phyloP scores from a whole-genome alignment of 2,888 invertebrate genomes.

The Dryomyza anilis region DNA sequence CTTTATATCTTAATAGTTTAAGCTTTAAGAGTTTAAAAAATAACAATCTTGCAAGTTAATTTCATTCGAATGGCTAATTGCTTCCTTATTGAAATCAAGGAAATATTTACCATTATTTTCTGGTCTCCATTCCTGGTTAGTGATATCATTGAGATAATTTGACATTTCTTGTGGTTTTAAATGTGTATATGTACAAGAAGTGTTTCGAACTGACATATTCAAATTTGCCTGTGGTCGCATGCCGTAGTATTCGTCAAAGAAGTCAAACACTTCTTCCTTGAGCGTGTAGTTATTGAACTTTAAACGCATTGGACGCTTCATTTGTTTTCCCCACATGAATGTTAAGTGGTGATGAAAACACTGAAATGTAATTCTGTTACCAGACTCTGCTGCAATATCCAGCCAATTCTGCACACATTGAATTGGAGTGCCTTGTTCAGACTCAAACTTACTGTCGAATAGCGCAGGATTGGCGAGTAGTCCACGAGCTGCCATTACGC shows the following conservation, averaged over 20 bases:
- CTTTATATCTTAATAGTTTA: no score
- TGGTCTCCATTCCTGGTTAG: no score
- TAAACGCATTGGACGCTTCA: slow-evolving; percentile 74
- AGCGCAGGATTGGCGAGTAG: slow-evolving; percentile 89
- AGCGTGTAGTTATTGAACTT: slow-evolving; percentile 79
- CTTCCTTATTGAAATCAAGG: no score
- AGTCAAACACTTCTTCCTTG: slow-evolving; percentile 73
- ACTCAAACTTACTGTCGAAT: slow-evolving; percentile 64
- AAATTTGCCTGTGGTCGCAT: no score
- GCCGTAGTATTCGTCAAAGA: slow-evolving; percentile 69
- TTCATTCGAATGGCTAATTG: no score
- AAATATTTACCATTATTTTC: no score
- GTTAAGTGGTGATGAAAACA: slow-evolving; percentile 95
- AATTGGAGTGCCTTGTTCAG: slow-evolving; percentile 67
- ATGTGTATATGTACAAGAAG: no score
- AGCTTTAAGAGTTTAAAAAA: no score
- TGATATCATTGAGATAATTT: no score
- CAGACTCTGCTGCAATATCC: slow-evolving; percentile 68
- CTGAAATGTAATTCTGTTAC: slow-evolving; percentile 74
- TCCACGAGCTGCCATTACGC: slow-evolving; percentile 92
- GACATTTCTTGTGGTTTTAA: no score
- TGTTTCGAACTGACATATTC: no score
- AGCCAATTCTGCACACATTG: slow-evolving; percentile 85
- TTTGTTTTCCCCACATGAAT: slow-evolving; percentile 88
- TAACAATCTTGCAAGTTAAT: no score